Conservation (phyloP, 92 coral and sea anemone genomes). For the Bergia sp. region DNA sequence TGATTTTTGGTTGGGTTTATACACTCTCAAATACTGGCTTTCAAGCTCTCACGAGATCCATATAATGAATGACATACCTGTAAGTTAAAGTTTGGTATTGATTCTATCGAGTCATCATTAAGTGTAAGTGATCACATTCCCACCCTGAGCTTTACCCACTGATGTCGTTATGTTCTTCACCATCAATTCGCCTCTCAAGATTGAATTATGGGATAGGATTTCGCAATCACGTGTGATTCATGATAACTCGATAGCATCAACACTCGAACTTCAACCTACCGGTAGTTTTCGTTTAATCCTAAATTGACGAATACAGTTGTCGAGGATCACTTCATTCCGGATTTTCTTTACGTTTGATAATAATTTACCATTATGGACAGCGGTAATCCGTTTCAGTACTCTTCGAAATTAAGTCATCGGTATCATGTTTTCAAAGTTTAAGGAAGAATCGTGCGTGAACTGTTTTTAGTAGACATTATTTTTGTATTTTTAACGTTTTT, state of each 20-base stretch:
- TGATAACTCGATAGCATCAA: conserved; percentile 63
- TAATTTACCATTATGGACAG: too few relatives aligned
- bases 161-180: conserved; percentile 1
- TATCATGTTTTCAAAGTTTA: too few relatives aligned
- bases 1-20: not conserved
- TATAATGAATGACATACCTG: conserved; percentile 48
- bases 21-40: conserved; percentile 60
- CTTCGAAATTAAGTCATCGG: too few relatives aligned
- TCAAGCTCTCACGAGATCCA: conserved; percentile 66
- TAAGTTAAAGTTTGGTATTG: conserved; percentile 12
- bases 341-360: too few relatives aligned
- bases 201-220: conserved; percentile 57
- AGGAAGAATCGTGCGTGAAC: too few relatives aligned
- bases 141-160: conserved; percentile 42
- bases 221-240: conserved; percentile 69
- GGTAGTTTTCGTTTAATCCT: too few relatives aligned
- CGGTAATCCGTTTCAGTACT: too few relatives aligned
- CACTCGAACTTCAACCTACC: conserved; percentile 45
- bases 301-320: too few relatives aligned
- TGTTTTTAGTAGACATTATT: too few relatives aligned
- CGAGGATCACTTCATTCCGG: too few relatives aligned
- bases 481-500: too few relatives aligned
- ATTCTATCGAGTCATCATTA: conserved; percentile 26
- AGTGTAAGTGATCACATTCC: conserved; percentile 16
- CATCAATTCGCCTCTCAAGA: conserved; percentile 62